These are phyloP conservation scores for Polyodon spathula DNA, from an alignment of 2,113 vertebrate genomes.

Conservation along the genomic window DNA sequence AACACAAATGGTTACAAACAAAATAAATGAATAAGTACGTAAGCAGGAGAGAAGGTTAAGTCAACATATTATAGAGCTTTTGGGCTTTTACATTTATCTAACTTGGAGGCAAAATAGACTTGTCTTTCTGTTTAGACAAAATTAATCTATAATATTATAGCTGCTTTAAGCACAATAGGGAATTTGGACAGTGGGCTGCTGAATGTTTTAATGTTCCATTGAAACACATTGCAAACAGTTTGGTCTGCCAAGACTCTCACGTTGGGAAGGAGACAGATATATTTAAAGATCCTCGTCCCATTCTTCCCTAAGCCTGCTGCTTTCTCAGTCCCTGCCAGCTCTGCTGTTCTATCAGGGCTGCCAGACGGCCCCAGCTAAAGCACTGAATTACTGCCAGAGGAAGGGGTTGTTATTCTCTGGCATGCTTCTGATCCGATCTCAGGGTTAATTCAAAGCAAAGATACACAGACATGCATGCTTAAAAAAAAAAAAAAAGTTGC, in stretches of 20 bases:
- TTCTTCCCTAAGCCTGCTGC: constrained; percentile 52
- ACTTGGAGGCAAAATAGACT: constrained; percentile 9
- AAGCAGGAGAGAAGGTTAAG: no score
- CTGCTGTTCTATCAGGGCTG: constrained; percentile 55
- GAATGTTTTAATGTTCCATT: constrained; percentile 51
- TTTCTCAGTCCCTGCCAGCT: constrained; percentile 53
- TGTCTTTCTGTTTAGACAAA: constrained; percentile 6
- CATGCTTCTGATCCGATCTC: constrained; percentile 59
- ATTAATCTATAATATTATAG: constrained; percentile 34
- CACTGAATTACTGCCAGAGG: constrained; percentile 57
- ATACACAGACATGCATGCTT: constrained; percentile 49
- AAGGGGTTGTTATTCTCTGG: constrained; percentile 42
- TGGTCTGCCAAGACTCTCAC: constrained; percentile 44
- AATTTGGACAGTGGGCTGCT: constrained; percentile 32
- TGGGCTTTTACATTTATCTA: background rate
- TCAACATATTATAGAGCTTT: no score
- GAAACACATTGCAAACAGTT: constrained; percentile 41
- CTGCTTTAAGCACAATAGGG: constrained; percentile 1
- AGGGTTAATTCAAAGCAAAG: constrained; percentile 66
- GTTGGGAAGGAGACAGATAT: constrained; percentile 42
- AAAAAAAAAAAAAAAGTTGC: constrained; percentile 24
- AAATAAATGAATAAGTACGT: no score
- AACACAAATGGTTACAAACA: no score
- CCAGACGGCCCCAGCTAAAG: constrained; percentile 40
- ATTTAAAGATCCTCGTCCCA: constrained; percentile 53